Conservation (phyloP, 2,888 invertebrate genomes). For the Spodoptera littoralis region DNA sequence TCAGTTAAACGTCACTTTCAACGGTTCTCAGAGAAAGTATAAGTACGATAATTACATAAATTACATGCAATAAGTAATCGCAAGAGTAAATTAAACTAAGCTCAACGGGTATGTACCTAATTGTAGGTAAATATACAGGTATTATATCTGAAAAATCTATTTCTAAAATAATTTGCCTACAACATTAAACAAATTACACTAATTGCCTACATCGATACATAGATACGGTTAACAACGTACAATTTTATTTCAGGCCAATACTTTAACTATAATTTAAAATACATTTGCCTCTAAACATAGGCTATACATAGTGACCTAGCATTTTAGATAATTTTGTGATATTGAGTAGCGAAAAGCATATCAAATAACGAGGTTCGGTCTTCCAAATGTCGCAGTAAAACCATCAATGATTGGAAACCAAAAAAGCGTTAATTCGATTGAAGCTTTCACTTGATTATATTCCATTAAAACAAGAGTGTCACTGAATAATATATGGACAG, state of each 20-base stretch:
- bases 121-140: neutral
- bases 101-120: constrained; percentile 23
- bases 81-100: constrained; percentile 41
- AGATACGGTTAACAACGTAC: neutral
- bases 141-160: constrained; percentile 25
- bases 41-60: constrained; percentile 57
- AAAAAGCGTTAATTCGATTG: constrained; percentile 77
- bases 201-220: constrained; percentile 16
- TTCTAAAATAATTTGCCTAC: constrained; percentile 34
- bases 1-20: constrained; percentile 65
- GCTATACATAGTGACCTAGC: constrained; percentile 19
- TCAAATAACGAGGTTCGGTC: constrained; percentile 21
- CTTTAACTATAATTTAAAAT: constrained; percentile 22
- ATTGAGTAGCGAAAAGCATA: constrained; percentile 18
- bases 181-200: constrained; percentile 6
- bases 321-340: constrained; percentile 16
- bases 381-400: constrained; percentile 16
- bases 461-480: constrained; percentile 73
- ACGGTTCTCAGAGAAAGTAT: constrained; percentile 66
- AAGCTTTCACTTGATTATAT: constrained; percentile 78
- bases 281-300: constrained; percentile 24
- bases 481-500: constrained; percentile 75
- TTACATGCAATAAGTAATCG: constrained; percentile 55
- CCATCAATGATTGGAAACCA: constrained; percentile 67
- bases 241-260: constrained; percentile 23